Percentiles rank a stretch among this genome's conserved stretches.
phyloP scores from a whole-genome alignment of 2,797 vertebrate genomes.

The Nothura maculosa region DNA sequence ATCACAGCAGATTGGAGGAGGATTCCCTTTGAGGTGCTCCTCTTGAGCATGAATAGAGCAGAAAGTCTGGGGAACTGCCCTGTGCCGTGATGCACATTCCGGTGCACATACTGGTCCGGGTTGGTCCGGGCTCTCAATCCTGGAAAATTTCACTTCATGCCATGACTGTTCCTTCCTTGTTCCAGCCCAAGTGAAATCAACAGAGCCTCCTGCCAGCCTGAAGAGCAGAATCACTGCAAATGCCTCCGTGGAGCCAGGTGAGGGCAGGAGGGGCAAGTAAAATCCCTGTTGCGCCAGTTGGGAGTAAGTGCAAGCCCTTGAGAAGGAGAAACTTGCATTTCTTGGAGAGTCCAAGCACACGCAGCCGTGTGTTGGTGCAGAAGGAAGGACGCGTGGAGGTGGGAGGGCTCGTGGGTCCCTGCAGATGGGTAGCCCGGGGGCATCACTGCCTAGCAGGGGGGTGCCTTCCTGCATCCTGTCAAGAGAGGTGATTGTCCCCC shows the following conservation, averaged over 20 bases:
- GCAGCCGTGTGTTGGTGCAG: background rate
- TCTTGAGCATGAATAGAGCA: background rate
- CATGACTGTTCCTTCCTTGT: background rate
- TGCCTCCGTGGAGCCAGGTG: background rate
- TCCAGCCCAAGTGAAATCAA: background rate
- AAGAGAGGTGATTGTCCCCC: too few relatives aligned
- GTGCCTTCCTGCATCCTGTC: too few relatives aligned
- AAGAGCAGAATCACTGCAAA: background rate
- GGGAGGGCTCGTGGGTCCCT: background rate
- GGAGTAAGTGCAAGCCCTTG: background rate
- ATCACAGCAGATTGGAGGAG: background rate
- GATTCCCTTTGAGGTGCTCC: background rate
- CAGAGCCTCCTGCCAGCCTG: fast-evolving
- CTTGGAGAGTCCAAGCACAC: background rate
- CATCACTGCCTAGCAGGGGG: background rate
- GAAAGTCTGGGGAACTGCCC: background rate
- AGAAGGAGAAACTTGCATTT: background rate
- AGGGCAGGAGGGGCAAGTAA: background rate
- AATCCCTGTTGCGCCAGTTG: background rate
- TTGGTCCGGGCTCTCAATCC: background rate
- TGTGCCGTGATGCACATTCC: background rate
- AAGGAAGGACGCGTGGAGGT: background rate
- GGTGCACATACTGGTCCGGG: background rate
- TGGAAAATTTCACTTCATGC: background rate
- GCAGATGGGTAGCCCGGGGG: too few relatives aligned